Evolutionary conservation across 2,888 invertebrate genomes (phyloP), one percentile per base, ranked within the genome.

Genomic region (Tetragnatha montana): DNA sequence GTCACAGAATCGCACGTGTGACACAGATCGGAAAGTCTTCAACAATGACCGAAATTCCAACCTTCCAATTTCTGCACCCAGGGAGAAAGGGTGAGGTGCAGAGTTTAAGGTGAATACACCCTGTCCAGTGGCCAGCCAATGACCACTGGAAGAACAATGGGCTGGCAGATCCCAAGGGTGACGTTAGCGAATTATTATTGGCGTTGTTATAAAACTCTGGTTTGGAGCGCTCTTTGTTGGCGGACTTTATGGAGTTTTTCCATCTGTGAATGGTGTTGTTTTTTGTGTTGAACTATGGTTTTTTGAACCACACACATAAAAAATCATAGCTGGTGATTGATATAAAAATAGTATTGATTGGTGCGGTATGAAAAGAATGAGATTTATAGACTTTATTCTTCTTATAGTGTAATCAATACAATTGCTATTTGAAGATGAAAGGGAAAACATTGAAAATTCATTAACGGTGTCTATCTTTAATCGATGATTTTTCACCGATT

Each of bases 41-140:
- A 88, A 88, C 88, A 88, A 88, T 88, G 88, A 82, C 82, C 78
- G 73, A 88, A 88, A 88, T 88, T 88, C 88, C 88, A 21, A 51
- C 71, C 88, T 47, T 81, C 76, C 80, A 87, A 81, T 87, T 87
- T 87, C 75, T 88, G 47, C 47, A 73, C 50, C 51, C 7, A 75
- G 21, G 22, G n/a, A 51, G 73, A 60, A n/a, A 69, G 75, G 19
- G 47, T 19, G 35, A 17, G 47, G 71, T 22, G 70, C 22, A 35
- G 70, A 60, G 71, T 47, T 78, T 68, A 82, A 88, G 82, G 88
- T 78, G 88, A 82, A 82, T 88, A 81, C 49, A 82, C 82, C 68
- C 49, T 88, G 82, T 78, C 82, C 88, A 82, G 51, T 87, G 81
- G 81, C 74, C 81, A 87, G 87, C 87, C 87, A 87, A 82, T 88